A percentile compares a stretch with the other conserved stretches of the same genome.
Conservation (phyloP, 1,140 invertebrate genomes). For the Drosophila truncata region DNA sequence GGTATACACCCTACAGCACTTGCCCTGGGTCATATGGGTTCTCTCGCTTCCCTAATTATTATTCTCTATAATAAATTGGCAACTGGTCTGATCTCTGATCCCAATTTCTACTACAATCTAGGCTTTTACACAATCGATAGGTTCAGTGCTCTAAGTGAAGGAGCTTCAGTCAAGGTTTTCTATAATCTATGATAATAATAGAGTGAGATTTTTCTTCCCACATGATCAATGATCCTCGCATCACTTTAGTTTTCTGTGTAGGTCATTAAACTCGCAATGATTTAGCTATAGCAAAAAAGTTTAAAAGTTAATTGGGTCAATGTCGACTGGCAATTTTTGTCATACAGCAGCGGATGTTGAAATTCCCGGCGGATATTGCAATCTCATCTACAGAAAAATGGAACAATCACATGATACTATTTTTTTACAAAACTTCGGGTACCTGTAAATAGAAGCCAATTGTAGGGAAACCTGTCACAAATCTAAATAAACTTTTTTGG, state of each 20-base stretch:
- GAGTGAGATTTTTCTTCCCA: slow-evolving; percentile 3
- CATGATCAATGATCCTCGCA: slow-evolving; percentile 13
- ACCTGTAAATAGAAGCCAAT: slow-evolving; percentile 24
- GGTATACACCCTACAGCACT: slow-evolving; percentile 32
- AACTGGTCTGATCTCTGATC: slow-evolving; percentile 11
- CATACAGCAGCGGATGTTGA: slow-evolving; percentile 45
- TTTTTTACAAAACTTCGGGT: slow-evolving; percentile 11
- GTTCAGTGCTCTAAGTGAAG: slow-evolving; percentile 17
- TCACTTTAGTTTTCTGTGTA: slow-evolving; percentile 36
- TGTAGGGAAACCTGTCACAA: slow-evolving; percentile 10
- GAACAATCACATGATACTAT: slow-evolving; percentile 19
- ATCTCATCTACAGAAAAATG: background rate
- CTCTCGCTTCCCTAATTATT: slow-evolving; percentile 13
- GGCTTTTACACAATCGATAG: slow-evolving; percentile 18
- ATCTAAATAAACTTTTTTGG: slow-evolving; percentile 20
- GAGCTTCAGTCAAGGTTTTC: slow-evolving; percentile 19
- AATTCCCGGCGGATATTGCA: slow-evolving; percentile 29
- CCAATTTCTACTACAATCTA: slow-evolving; percentile 16
- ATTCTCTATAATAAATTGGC: slow-evolving; percentile 16
- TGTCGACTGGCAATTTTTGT: slow-evolving; percentile 41
- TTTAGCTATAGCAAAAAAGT: slow-evolving; percentile 31
- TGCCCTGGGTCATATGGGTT: slow-evolving; percentile 25
- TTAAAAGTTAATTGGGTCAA: slow-evolving; percentile 68
- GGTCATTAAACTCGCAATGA: slow-evolving; percentile 60
- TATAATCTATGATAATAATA: slow-evolving; percentile 13